phyloP scores from a whole-genome alignment of 2,113 vertebrate genomes.

The Stigmatopora nigra region DNA sequence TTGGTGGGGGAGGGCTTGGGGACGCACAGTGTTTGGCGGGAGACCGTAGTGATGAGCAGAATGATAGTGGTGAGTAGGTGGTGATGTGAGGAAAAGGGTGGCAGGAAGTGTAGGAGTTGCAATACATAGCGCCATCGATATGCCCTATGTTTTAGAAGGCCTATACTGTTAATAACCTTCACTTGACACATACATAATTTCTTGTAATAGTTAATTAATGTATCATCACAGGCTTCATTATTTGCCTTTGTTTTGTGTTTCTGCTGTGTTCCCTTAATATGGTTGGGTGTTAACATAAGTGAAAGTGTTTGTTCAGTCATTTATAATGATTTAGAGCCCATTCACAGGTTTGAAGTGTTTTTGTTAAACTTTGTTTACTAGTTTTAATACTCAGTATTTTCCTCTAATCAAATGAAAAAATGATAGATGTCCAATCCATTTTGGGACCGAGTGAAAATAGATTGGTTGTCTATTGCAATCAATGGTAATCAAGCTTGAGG shows the following conservation, averaged over 20 bases:
- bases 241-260: neutral
- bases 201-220: neutral
- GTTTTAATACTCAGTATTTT: neutral
- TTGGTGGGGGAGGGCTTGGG: conserved; percentile 6
- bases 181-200: conserved; percentile 14
- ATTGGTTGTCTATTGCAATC: too few species aligned
- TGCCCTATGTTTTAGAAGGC: conserved; percentile 16
- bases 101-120: conserved; percentile 38
- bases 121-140: conserved; percentile 22
- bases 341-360: neutral
- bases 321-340: neutral
- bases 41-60: conserved; percentile 15
- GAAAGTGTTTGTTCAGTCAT: neutral
- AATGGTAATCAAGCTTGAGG: conserved; percentile 11
- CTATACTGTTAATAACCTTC: conserved; percentile 11
- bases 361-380: neutral
- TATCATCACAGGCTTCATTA: too few species aligned
- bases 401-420: too few species aligned
- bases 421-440: too few species aligned
- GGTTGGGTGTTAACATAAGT: neutral
- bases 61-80: conserved; percentile 41
- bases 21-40: conserved; percentile 15
- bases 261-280: too few species aligned
- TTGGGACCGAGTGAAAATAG: too few species aligned
- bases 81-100: conserved; percentile 23